Percentiles rank a stretch among this genome's conserved stretches.
These are phyloP conservation scores for Aphelocoma californica DNA, from an alignment of 2,797 vertebrate genomes.

Conservation along the genomic window DNA sequence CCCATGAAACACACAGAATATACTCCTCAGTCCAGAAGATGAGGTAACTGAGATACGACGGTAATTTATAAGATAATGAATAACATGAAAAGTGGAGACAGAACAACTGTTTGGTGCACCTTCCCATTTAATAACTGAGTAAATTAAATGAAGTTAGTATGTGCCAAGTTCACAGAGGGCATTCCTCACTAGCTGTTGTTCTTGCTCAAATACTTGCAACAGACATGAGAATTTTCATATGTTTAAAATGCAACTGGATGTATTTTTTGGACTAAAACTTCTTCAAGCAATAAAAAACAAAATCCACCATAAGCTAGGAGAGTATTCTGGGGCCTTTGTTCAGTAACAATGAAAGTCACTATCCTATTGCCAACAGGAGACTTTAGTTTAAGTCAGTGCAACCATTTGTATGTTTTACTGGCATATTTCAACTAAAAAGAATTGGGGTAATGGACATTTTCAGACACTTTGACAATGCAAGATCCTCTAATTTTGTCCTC, in stretches of 20 bases:
- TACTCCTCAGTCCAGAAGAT: not conserved
- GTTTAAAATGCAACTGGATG: not conserved
- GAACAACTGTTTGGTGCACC: not conserved
- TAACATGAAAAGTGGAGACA: not conserved
- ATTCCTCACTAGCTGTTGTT: not conserved
- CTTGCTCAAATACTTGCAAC: not conserved
- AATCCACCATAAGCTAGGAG: not conserved
- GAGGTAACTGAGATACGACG: not conserved
- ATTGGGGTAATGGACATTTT: not conserved
- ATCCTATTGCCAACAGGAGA: not conserved
- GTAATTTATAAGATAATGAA: not conserved
- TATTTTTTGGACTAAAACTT: not conserved
- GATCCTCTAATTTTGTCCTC: not conserved
- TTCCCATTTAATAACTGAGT: not conserved
- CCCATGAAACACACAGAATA: not conserved
- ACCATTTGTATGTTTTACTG: not conserved
- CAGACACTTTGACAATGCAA: not conserved
- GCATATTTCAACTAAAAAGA: not conserved
- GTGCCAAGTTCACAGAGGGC: not conserved
- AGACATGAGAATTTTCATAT: not conserved
- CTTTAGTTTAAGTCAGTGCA: not conserved
- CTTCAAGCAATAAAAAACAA: not conserved
- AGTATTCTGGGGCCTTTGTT: not conserved
- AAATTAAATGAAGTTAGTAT: not conserved
- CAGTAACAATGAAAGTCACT: not conserved